Percentiles rank a stretch among this genome's conserved stretches.
These are phyloP conservation scores for Vidua macroura DNA, from an alignment of 2,113 vertebrate genomes.

Conservation along the genomic window DNA sequence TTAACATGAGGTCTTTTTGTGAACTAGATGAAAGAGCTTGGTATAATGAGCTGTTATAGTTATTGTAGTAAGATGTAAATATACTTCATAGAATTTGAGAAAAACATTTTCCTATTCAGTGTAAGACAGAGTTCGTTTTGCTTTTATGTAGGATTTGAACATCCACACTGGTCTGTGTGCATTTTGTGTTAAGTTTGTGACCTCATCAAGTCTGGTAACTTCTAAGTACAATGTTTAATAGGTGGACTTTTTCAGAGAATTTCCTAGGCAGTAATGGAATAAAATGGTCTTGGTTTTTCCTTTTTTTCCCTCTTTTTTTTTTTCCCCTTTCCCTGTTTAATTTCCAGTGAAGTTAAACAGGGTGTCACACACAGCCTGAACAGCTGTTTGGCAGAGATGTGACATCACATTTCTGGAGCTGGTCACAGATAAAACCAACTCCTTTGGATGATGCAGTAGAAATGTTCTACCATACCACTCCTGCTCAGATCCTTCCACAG, in stretches of 20 bases:
- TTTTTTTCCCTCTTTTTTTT: accelerated
- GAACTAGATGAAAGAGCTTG: conserved; percentile 36
- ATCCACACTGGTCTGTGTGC: background rate
- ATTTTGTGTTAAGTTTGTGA: background rate
- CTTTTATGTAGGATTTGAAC: background rate
- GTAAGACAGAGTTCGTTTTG: background rate
- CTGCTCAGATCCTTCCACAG: background rate
- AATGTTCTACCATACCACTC: background rate
- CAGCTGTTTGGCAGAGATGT: background rate
- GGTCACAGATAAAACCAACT: background rate
- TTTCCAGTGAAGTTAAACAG: background rate
- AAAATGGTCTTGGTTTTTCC: background rate
- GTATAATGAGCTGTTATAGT: conserved; percentile 31
- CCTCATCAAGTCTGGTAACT: background rate
- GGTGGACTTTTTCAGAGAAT: background rate
- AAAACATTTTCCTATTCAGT: background rate
- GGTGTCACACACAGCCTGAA: background rate
- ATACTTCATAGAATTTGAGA: conserved; percentile 21
- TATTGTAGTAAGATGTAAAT: conserved; percentile 38
- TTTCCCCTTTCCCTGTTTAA: background rate
- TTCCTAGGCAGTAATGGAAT: background rate
- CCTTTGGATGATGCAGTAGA: background rate
- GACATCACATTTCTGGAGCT: background rate
- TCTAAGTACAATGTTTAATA: background rate
- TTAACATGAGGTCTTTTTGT: conserved; percentile 48